Evolutionary conservation across 2,797 vertebrate species (phyloP), one percentile per base, ranked within the genome.

Genomic region (Anabacerthia variegaticeps): DNA sequence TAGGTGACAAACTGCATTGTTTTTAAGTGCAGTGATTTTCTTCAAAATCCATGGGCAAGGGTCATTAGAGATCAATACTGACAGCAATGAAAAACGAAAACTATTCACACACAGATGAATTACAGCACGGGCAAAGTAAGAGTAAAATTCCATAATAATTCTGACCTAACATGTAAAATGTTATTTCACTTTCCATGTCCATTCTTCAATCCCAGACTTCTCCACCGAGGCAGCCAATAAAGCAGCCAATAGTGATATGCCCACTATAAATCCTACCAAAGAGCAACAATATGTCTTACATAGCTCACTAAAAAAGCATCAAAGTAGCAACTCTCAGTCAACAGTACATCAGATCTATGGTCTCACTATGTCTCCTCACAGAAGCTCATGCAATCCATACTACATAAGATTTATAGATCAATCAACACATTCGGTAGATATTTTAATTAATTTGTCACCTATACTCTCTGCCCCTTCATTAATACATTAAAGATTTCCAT

Each of bases 181-280:
- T 76, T 94, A 89, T 84, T 95, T 88, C 58, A 81, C 34, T 84
- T 93, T 90, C 91, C 76, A 63, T 84, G 83, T 22, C 55, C 76
- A 94, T 95, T 93, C 91, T 81, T 95, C 87, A 97, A n/a, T 62
- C 36, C 79, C 48, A 69, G 79, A 58, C 43, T 93, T 91, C 67
- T 94, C 85, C 95, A 91, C 55, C 3, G 51, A 91, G 92, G 79
- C 55, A 92, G 79, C 76, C 89, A 92, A 93, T 91, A 94, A 92
- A 93, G 89, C 85, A 89, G 78, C 73, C 85, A 79, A 75, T 89
- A 91, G 91, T 84, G 91, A 96, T 90, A 78, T 91, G 76, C 66
- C 82, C 75, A 69, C 87, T 63, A 91, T 91, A 97, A 96, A 96
- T 96, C 62, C 87, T 83, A 88, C 73, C 69, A n/a, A 91, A 85